Conservation (phyloP, 1,140 invertebrate species). For the Bombus sylvicola region DNA sequence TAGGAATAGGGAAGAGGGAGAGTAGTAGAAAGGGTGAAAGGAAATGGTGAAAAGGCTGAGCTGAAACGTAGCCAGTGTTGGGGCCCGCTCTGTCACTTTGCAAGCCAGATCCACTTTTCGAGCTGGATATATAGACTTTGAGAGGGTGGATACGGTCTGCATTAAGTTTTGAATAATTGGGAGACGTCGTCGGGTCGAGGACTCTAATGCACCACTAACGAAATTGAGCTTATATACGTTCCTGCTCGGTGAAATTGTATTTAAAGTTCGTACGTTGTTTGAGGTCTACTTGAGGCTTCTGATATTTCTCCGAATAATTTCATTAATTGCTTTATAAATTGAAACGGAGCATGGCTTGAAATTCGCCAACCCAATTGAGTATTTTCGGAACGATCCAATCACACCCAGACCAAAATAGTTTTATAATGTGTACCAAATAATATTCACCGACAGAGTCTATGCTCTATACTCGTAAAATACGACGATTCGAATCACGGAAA, state of each 20-base stretch:
- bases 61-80: conserved; percentile 39
- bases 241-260: conserved; percentile 35
- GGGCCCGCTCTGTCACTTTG: conserved; percentile 47
- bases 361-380: neutral
- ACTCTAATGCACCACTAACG: conserved; percentile 44
- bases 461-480: no score
- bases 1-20: conserved; percentile 1
- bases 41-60: conserved; percentile 44
- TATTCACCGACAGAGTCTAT: neutral
- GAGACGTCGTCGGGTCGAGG: conserved; percentile 38
- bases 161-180: conserved; percentile 58
- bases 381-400: no score
- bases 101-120: conserved; percentile 56
- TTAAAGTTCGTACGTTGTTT: conserved; percentile 51
- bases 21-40: conserved; percentile 23
- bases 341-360: neutral
- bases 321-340: conserved; percentile 43
- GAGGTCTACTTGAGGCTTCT: conserved; percentile 39
- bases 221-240: conserved; percentile 50
- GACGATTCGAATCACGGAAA: neutral
- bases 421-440: no score
- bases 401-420: no score
- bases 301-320: conserved; percentile 46
- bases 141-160: conserved; percentile 40
- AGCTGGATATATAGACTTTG: conserved; percentile 38